Base-by-base conservation (phyloP, 1,140 invertebrate genomes). In the Drosophila equinoxialis region DNA sequence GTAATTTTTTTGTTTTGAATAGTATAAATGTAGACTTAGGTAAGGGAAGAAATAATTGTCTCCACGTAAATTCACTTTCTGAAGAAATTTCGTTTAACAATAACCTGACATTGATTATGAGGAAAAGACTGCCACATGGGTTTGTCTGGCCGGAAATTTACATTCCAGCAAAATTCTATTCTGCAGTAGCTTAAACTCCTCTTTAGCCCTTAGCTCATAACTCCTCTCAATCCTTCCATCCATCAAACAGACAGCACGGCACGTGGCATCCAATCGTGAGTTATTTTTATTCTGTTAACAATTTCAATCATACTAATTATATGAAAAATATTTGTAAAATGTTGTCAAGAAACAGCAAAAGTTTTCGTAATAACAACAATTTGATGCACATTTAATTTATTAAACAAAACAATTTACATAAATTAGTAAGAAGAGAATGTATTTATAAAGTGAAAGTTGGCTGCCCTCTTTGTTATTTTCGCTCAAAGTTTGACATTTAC, bases 371-470 rank as follows among this genome's bases (percentile, higher is more conserved):
- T 23, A 51, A 51, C 20, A 51, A 51, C 45, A 51, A 62, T 62
- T 62, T 62, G 14, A 13, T 62, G 60, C 60, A 45, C 60, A 62
- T 62, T 62, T 62, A 62, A 62, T 62, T 62, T 62, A 39, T 41
- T 20, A 42, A 62, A 62, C 39, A 62, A 62, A 62, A 62, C 60
- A 62, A 62, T 62, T 62, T 62, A 26, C 60, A 62, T 62, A 62
- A 62, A 62, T 62, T 62, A 62, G 39, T 42, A 62, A 39, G 10
- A 30, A n/a, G 30, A 42, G 42, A 62, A 62, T 62, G 35, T 62
- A 37, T 62, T 62, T 62, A 62, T 37, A 42, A 62, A 62, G 60
- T 30, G 7, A 41, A 62, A 62, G 60, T 62, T 62, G 13, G 20
- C 60, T 45, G n/a, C 39, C 30, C 58, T 35, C 35, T 8, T 51